Conservation (phyloP, 2,797 vertebrate genomes). For the Pteronotus mesoamericanus region DNA sequence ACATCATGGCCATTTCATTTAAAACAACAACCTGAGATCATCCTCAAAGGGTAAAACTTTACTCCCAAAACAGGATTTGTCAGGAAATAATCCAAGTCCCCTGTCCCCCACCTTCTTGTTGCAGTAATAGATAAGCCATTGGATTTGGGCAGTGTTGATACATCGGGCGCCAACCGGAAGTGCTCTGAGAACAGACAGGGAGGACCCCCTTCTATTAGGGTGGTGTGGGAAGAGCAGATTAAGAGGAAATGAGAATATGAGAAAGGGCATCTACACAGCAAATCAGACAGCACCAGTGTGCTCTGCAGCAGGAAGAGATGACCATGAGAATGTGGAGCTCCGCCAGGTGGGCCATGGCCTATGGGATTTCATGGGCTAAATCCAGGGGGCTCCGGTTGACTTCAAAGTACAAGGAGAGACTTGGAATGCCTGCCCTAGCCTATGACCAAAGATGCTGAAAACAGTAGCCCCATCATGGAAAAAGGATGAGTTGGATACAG, state of each 20-base stretch:
- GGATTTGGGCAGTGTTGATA: neutral
- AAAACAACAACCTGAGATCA: neutral
- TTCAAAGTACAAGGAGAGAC: neutral
- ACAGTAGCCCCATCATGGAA: neutral
- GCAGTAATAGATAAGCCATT: neutral
- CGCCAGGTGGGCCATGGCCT: neutral
- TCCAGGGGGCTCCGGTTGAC: neutral
- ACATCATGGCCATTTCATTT: neutral
- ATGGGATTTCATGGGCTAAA: neutral
- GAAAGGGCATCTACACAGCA: neutral
- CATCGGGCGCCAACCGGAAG: neutral
- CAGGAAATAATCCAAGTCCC: neutral
- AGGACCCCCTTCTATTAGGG: neutral
- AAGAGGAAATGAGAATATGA: neutral
- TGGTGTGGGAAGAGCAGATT: neutral
- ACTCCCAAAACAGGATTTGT: neutral
- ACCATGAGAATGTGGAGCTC: neutral
- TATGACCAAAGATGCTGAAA: neutral
- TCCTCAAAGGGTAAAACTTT: neutral
- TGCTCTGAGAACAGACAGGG: neutral
- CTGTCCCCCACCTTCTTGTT: neutral
- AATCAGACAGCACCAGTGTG: neutral
- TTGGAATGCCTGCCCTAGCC: neutral
- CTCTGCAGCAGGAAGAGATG: neutral
- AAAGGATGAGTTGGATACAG: neutral